These are phyloP conservation scores for Latrodectus geometricus DNA, from an alignment of 1,140 invertebrate species.

Conservation along the genomic window DNA sequence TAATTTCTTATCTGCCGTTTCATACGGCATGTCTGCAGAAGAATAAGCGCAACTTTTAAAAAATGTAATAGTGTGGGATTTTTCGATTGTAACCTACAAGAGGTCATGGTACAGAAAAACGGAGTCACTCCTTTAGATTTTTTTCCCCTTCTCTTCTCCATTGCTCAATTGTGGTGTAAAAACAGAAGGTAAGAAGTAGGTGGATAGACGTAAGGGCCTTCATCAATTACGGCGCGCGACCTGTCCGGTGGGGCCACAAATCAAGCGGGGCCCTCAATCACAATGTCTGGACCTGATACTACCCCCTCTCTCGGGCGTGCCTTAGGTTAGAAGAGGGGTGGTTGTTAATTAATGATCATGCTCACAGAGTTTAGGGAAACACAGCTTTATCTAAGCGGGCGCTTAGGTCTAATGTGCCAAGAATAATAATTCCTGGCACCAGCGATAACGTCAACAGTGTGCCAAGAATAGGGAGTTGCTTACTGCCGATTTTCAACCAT, in stretches of 20 bases:
- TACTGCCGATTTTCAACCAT: constrained; percentile 43
- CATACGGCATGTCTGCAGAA: no score
- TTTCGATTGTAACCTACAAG: background rate
- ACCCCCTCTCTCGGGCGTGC: constrained; percentile 57
- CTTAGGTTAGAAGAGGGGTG: constrained; percentile 51
- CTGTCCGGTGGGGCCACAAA: constrained; percentile 61
- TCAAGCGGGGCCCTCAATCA: constrained; percentile 62
- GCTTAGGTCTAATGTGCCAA: constrained; percentile 62
- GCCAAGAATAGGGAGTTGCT: constrained; percentile 57
- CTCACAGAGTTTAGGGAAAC: constrained; percentile 62
- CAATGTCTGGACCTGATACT: constrained; percentile 42
- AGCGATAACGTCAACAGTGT: constrained; percentile 61
- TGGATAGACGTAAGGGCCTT: constrained; percentile 39
- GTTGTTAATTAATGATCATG: constrained; percentile 60
- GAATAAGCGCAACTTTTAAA: no score
- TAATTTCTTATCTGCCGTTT: no score
- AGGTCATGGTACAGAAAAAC: background rate
- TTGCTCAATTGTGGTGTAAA: constrained; percentile 61
- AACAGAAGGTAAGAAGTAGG: constrained; percentile 62
- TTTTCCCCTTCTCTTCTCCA: constrained; percentile 14
- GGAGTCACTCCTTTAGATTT: constrained; percentile 30
- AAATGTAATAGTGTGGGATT: no score
- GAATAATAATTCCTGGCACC: constrained; percentile 61
- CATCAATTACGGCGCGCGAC: constrained; percentile 62
- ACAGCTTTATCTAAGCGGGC: constrained; percentile 60